Evolutionary conservation across 2,888 invertebrate genomes (phyloP), one percentile per base, ranked within the genome.

Genomic region (Cataglyphis altisquamis): DNA sequence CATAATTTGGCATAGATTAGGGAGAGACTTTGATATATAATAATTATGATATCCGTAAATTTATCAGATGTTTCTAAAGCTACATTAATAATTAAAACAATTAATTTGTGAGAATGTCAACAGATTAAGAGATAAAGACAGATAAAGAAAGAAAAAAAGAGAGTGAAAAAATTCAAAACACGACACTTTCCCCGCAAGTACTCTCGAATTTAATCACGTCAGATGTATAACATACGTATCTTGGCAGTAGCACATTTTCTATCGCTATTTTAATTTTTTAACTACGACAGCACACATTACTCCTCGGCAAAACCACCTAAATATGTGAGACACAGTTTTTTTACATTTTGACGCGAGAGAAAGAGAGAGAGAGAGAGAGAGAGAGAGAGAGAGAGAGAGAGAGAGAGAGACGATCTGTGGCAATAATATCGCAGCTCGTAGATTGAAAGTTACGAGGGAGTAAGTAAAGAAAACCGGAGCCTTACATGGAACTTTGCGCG

Each of bases 401-500:
- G n/a, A 32, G 32, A 32, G 32, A 36, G 60, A 75, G 55, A 64
- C 68, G 55, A 64, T 68, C 64, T 62, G 52, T n/a, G 86, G 86
- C 81, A 86, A 87, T 85, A 83, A 90, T 84, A 84, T 88, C 83
- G 66, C 82, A 62, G 82, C 72, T 74, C 63, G 73, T 82, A 81
- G 88, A 90, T 84, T 85, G 87, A 86, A 90, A 89, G 67, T 89
- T 87, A 87, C 82, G 84, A 87, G 86, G 84, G 84, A 87, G 84
- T 86, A 70, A 77, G 75, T 70, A 82, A 89, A 89, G 89, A 90
- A 90, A 92, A 86, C 86, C 89, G 84, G 81, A 90, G 90, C 81
- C 90, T 92, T 91, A 91, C 91, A 92, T 86, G 90, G 87, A 88
- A 86, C 91, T 92, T 90, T 89, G 91, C 87, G 90, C 86, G 92